Conservation (phyloP, 2,113 vertebrate genomes). For the Mionectes macconnelli region DNA sequence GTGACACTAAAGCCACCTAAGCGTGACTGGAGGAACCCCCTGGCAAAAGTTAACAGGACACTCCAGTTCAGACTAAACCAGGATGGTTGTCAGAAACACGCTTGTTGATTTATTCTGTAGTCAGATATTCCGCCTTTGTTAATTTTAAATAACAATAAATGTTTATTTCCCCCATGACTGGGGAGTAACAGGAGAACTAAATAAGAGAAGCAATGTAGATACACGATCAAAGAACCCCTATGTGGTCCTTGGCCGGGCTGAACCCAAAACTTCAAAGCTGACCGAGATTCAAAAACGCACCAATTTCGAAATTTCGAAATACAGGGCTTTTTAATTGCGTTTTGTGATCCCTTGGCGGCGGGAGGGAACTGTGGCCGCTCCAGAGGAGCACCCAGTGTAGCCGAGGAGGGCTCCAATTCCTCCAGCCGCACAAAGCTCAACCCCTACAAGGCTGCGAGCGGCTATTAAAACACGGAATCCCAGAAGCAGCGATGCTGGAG, state of each 20-base stretch:
- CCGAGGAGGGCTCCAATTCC: neutral
- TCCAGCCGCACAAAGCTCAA: conserved; percentile 19
- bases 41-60: neutral
- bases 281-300: neutral
- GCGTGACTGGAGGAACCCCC: neutral
- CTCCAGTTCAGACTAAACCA: neutral
- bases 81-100: neutral
- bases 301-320: conserved; percentile 35
- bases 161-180: conserved; percentile 19
- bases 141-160: conserved; percentile 35
- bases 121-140: neutral
- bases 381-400: neutral
- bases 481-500: neutral
- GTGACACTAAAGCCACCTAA: neutral
- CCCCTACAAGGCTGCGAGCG: neutral
- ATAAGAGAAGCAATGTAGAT: neutral
- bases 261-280: conserved; percentile 27
- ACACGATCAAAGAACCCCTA: neutral
- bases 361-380: neutral
- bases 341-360: neutral
- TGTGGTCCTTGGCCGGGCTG: neutral
- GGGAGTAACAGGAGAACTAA: conserved; percentile 22
- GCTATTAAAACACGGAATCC: neutral
- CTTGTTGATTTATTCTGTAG: neutral
- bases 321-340: neutral